Evolutionary conservation across 2,113 vertebrate genomes (phyloP), one percentile per base, ranked within the genome.

Genomic region (Suncus etruscus): DNA sequence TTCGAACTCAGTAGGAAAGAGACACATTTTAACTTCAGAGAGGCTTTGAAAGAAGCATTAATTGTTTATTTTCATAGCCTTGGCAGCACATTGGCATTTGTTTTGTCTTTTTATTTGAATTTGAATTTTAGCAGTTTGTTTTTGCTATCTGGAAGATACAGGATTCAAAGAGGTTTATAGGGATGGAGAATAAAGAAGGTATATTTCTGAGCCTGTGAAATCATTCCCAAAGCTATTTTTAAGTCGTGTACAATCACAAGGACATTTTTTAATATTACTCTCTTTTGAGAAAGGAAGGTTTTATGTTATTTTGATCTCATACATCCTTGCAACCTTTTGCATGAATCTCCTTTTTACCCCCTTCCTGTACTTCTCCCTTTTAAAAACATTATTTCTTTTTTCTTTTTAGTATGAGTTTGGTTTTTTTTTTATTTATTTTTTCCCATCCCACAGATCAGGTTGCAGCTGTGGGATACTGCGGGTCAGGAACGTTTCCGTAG

Each of bases 401-500:
- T 96, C 12, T 45, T 96, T 97, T 96, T 95, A 90, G 96, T 96
- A 91, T 96, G 95, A 95, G 96, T 97, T 98, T 97, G 22, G 87
- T 91, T 90, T 95, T 87, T 87, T 76, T 97, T 97, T 97, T 97
- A 95, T 97, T 95, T 90, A 97, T 96, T 97, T 97, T 98, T 97
- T 97, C 98, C 98, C 97, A 87, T 98, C 96, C 97, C 98, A 97
- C 98, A 99, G 99, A 99, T 99, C 97, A 98, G 99, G 98, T 98
- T 99, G 98, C 99, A 99, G 98, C 97, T 99, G 97, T 99, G 99
- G 99, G 99, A 99, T 98, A 99, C 99, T 78, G 99, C 99, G 89
- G 99, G 99, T 95, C 99, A 99, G 97, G 99, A 99, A 97, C 98
- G 99, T 95, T 99, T 99, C 98, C 99, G 99, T 97, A 99, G 99